Conservation (phyloP, 2,797 vertebrate genomes). For the Phalloptychus januarius region DNA sequence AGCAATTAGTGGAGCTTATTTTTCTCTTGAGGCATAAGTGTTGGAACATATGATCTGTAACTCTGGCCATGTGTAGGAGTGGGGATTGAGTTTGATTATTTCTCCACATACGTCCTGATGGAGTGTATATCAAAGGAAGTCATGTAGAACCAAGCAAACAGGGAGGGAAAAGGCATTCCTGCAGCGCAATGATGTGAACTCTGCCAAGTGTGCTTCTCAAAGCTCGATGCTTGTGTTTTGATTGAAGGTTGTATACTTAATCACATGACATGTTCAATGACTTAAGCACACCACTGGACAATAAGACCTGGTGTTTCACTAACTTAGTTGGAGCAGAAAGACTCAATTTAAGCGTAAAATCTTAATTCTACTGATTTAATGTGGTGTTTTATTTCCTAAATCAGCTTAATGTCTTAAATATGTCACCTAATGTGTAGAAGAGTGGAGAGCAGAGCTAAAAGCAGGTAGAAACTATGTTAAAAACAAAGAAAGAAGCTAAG, state of each 20-base stretch:
- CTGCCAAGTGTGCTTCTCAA: slow-evolving; percentile 37
- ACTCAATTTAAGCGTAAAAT: slow-evolving; percentile 9
- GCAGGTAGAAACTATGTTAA: neutral
- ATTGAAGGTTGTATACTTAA: slow-evolving; percentile 67
- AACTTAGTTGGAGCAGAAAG: slow-evolving; percentile 32
- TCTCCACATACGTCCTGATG: slow-evolving; percentile 67
- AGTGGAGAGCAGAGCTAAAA: neutral
- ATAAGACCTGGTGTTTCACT: slow-evolving; percentile 59
- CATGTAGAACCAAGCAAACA: slow-evolving; percentile 78
- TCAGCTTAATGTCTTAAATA: neutral
- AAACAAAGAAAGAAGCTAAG: neutral
- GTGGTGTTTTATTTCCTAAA: neutral
- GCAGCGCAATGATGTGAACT: slow-evolving; percentile 69
- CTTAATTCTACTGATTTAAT: neutral
- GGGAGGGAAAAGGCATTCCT: slow-evolving; percentile 71
- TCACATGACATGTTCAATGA: slow-evolving; percentile 45
- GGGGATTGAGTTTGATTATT: slow-evolving; percentile 69
- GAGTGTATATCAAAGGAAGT: slow-evolving; percentile 76
- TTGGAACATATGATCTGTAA: slow-evolving; percentile 67
- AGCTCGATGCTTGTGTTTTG: slow-evolving; percentile 52
- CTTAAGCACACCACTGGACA: slow-evolving; percentile 22
- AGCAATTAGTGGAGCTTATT: slow-evolving; percentile 63
- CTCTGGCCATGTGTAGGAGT: slow-evolving; percentile 53
- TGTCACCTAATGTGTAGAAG: neutral
- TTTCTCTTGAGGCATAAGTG: slow-evolving; percentile 43